Conservation (phyloP, 2,113 vertebrate genomes). For the Pterocles orientalis region DNA sequence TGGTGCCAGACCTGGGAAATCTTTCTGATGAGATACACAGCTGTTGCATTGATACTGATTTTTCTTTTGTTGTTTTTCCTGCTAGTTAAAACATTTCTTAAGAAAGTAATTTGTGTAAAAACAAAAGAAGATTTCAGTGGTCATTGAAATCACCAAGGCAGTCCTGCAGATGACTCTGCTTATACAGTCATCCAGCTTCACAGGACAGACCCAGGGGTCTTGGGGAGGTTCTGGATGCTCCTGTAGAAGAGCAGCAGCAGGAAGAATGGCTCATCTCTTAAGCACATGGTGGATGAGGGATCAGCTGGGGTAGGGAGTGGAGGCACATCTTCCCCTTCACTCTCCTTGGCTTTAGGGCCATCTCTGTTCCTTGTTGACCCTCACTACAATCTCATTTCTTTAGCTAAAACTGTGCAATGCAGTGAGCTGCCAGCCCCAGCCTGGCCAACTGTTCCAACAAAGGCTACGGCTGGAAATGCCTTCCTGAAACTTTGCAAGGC, state of each 20-base stretch:
- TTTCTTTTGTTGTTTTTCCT: neutral
- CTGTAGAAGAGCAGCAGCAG: neutral
- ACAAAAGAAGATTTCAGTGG: neutral
- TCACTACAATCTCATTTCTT: neutral
- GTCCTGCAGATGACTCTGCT: neutral
- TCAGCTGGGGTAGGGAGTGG: neutral
- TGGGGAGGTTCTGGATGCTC: neutral
- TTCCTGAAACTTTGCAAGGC: neutral
- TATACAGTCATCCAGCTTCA: neutral
- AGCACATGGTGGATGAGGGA: neutral
- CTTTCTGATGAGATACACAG: neutral
- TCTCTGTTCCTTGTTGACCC: neutral
- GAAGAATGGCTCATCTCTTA: neutral
- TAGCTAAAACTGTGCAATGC: neutral
- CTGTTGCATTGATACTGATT: neutral
- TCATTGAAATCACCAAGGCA: neutral
- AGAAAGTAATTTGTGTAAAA: neutral
- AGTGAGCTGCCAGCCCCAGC: neutral
- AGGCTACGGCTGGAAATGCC: neutral
- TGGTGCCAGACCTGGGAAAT: neutral
- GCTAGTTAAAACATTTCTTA: neutral
- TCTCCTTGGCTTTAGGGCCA: neutral
- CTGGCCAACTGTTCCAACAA: neutral
- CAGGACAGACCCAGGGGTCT: neutral
- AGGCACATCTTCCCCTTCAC: neutral